Evolutionary conservation across 2,888 invertebrate species (phyloP), one percentile per base, ranked within the genome.

Genomic region (Yponomeuta sedellus): DNA sequence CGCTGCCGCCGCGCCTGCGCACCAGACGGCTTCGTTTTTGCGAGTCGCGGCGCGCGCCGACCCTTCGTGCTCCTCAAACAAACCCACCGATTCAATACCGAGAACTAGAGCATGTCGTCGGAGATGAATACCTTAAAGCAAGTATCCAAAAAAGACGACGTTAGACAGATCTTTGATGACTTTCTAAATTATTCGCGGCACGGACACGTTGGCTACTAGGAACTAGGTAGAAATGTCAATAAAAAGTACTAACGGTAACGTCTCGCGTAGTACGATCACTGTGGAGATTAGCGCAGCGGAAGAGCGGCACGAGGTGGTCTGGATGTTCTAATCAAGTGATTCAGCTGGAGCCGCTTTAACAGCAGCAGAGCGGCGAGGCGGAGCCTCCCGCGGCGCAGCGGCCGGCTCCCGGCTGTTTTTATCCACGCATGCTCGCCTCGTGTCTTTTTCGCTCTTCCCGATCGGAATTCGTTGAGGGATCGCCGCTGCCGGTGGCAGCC

Each of bases 361-460:
- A 67, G 70, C 69, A 72, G 70, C 71, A 72, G 72, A 70, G 68
- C 69, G 70, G 75, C 64, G 59, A 69, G n/a, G 70, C 70, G 70
- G 72, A 79, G 86, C 87, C 88, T 85, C 88, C 90, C 85, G 83
- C 86, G 71, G 84, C 75, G 88, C 73, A 72, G 78, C 80, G 76
- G 81, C 75, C 77, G 83, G 80, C 77, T 12, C 44, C 76, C 75
- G 77, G 56, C 19, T 39, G 83, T 91, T 91, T 91, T 91, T 91
- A 82, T 76, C 76, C 69, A 71, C 78, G 80, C 82, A 85, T 89
- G 86, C 88, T 83, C 82, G 82, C 85, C 87, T 87, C 90, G 89
- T 90, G 90, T 90, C 88, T 87, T 91, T 90, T 90, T 89, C 88
- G 87, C 89, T 89, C 88, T 88, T 88, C 78, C 82, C 86, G 79